These are phyloP conservation scores for Morinoia aosen DNA, from an alignment of 2,888 invertebrate genomes.

Conservation along the genomic window DNA sequence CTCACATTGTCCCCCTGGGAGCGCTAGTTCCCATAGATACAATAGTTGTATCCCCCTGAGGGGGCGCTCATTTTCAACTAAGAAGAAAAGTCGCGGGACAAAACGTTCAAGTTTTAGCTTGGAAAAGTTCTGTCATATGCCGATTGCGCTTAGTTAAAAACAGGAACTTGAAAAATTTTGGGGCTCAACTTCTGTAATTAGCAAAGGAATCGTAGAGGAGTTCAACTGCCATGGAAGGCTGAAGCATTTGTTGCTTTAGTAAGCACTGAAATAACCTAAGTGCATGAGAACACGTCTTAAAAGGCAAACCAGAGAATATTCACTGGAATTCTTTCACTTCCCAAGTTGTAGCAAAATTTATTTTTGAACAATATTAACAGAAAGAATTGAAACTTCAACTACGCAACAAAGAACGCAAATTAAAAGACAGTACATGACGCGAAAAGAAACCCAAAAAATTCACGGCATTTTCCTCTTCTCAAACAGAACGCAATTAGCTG, in stretches of 20 bases:
- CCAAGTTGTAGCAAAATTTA: neutral
- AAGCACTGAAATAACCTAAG: neutral
- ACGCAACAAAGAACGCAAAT: too few species aligned
- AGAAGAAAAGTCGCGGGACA: neutral
- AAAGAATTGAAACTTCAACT: too few species aligned
- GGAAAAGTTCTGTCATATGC: neutral
- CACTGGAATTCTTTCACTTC: neutral
- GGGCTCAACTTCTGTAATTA: neutral
- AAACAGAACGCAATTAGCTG: neutral
- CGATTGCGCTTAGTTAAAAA: slow-evolving; percentile 8
- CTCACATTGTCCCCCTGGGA: too few species aligned
- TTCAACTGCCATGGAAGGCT: neutral
- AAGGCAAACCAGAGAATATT: neutral
- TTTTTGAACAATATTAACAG: too few species aligned
- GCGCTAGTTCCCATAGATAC: too few species aligned
- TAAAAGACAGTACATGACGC: neutral
- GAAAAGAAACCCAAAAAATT: neutral
- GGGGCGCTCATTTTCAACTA: neutral
- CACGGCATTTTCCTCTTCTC: neutral
- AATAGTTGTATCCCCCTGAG: too few species aligned
- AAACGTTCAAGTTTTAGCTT: neutral
- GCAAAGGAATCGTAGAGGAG: neutral
- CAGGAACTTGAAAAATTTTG: neutral
- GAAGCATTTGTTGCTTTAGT: neutral
- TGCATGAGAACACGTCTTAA: neutral